Percentiles rank a stretch among this genome's conserved stretches.
These are phyloP conservation scores for Arizona elegans DNA, from an alignment of 2,113 vertebrate genomes.

Conservation along the genomic window DNA sequence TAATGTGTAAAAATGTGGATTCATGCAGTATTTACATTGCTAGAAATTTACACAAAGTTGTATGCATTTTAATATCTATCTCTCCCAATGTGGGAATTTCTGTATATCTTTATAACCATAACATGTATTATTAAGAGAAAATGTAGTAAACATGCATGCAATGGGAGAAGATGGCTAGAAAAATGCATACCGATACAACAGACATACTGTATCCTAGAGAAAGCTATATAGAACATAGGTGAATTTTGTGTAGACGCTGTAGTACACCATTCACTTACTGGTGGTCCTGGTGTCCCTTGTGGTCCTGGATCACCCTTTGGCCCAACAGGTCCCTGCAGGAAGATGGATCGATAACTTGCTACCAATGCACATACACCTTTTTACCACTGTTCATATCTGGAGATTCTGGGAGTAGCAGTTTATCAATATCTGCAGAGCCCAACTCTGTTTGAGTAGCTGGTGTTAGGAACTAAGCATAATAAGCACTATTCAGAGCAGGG, in stretches of 20 bases:
- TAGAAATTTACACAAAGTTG: neutral
- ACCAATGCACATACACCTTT: neutral
- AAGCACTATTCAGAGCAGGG: neutral
- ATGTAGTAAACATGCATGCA: neutral
- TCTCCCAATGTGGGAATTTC: neutral
- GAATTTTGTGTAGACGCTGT: neutral
- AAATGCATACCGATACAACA: neutral
- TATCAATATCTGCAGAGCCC: neutral
- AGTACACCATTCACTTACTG: conserved; percentile 68
- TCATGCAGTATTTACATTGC: neutral
- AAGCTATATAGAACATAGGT: neutral
- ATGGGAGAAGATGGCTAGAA: neutral
- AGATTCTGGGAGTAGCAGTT: neutral
- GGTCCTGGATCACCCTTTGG: conserved; percentile 76
- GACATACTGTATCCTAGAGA: neutral
- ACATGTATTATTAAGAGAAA: neutral
- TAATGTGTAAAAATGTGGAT: neutral
- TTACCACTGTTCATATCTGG: neutral
- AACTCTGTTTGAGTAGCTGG: neutral
- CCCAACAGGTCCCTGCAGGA: conserved; percentile 73
- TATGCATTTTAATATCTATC: neutral
- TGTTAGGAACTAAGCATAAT: neutral
- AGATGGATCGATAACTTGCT: neutral
- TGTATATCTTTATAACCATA: neutral
- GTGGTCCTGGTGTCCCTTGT: conserved; percentile 75